phyloP scores from a whole-genome alignment of 2,888 invertebrate genomes.

The Melieria picta region DNA sequence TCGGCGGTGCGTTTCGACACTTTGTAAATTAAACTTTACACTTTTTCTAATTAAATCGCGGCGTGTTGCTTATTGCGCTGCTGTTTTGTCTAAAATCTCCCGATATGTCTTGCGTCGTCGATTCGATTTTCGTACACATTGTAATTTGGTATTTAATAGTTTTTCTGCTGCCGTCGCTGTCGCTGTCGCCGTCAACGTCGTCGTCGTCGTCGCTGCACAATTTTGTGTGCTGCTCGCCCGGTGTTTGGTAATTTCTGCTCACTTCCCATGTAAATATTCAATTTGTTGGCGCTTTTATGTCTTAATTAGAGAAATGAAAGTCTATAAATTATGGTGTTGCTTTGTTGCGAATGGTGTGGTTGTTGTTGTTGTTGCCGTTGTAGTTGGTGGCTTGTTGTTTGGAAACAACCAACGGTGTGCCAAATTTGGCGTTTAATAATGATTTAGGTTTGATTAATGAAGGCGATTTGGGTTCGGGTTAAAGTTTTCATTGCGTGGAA shows the following conservation, averaged over 20 bases:
- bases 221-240: too few relatives aligned
- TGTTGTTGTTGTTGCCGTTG: background rate
- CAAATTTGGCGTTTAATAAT: conserved; percentile 11
- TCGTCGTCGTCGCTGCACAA: too few relatives aligned
- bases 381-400: background rate
- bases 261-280: conserved; percentile 37
- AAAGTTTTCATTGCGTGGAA: background rate
- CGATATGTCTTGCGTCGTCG: background rate
- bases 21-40: conserved; percentile 61
- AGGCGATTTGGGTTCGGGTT: conserved; percentile 6
- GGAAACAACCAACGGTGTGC: background rate
- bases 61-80: conserved; percentile 57
- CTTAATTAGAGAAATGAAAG: conserved; percentile 45
- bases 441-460: conserved; percentile 27
- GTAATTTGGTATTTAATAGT: conserved; percentile 9
- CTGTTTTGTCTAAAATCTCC: conserved; percentile 20
- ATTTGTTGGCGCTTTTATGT: conserved; percentile 43
- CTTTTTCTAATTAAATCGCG: conserved; percentile 62
- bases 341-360: conserved; percentile 1
- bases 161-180: background rate
- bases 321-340: conserved; percentile 18
- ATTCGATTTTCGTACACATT: conserved; percentile 12
- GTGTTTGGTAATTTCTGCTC: background rate
- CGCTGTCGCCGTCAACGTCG: too few relatives aligned
- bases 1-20: too few relatives aligned